phyloP scores from a whole-genome alignment of 1,140 invertebrate genomes.

The Oreohelix idahoensis region DNA sequence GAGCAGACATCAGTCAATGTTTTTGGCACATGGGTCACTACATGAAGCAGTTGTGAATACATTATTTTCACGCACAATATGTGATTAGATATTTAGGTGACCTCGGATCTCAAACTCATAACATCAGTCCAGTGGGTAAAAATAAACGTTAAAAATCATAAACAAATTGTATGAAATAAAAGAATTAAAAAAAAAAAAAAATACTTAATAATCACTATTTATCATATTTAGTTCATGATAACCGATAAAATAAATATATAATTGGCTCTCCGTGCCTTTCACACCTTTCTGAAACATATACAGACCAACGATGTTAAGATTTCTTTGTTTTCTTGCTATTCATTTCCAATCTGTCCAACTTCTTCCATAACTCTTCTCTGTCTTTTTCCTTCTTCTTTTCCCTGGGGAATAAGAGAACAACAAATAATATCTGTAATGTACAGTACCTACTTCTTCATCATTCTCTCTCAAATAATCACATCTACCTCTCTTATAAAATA shows the following conservation, averaged over 20 bases:
- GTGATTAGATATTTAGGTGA: background rate
- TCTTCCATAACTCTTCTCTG: constrained; percentile 72
- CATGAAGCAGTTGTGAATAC: background rate
- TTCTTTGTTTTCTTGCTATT: constrained; percentile 63
- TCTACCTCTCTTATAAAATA: too few species aligned
- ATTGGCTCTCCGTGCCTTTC: constrained; percentile 33
- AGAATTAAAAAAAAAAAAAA: constrained; percentile 24
- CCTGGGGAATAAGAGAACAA: constrained; percentile 53
- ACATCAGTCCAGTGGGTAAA: background rate
- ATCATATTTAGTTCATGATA: constrained; percentile 11
- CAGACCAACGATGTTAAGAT: constrained; percentile 42
- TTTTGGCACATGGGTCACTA: constrained; percentile 26
- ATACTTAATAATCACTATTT: constrained; percentile 18
- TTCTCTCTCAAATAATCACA: too few species aligned
- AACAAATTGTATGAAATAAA: background rate
- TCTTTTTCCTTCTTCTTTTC: constrained; percentile 74
- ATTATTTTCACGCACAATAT: background rate
- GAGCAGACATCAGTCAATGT: background rate
- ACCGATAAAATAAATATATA: constrained; percentile 42
- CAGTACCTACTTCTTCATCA: too few species aligned
- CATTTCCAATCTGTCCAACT: constrained; percentile 70
- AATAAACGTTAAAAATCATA: background rate
- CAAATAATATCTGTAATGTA: background rate
- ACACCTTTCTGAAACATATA: constrained; percentile 24
- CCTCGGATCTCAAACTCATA: background rate